Percentiles rank a stretch among this genome's conserved stretches.
These are phyloP conservation scores for Pterostichus niger DNA, from an alignment of 2,888 invertebrate genomes.

Conservation along the genomic window DNA sequence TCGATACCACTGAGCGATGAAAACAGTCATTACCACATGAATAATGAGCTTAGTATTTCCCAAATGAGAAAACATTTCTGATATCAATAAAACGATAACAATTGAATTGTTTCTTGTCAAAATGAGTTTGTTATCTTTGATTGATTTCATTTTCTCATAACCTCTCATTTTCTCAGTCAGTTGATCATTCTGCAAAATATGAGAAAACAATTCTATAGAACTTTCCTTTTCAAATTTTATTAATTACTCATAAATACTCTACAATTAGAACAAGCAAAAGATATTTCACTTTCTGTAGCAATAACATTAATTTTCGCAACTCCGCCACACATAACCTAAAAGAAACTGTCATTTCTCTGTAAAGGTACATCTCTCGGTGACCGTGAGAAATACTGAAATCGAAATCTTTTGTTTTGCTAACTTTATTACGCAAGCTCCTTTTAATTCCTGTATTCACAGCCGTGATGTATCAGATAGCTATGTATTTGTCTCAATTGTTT, in stretches of 20 bases:
- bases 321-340: not conserved
- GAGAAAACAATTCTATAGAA: conserved; percentile 10
- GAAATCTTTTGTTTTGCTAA: conserved; percentile 39
- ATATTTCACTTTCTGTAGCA: conserved; percentile 13
- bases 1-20: no score
- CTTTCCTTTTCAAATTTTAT: conserved; percentile 43
- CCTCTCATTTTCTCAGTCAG: conserved; percentile 14
- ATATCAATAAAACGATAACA: no score
- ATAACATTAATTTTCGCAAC: not conserved
- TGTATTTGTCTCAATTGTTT: conserved; percentile 8
- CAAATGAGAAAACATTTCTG: no score
- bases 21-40: no score
- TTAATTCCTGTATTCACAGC: conserved; percentile 26
- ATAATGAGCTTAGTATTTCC: no score
- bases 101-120: no score
- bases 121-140: no score
- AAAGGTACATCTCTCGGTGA: conserved; percentile 13
- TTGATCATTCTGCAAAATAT: conserved; percentile 15
- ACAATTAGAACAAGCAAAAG: conserved; percentile 26
- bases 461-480: conserved; percentile 20
- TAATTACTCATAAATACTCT: conserved; percentile 19
- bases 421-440: not conserved
- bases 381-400: conserved; percentile 27
- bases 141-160: conserved; percentile 32
- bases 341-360: not conserved